Evolutionary conservation across 2,113 vertebrate species (phyloP), one percentile per base, ranked within the genome.

Genomic region (Oreocharis arfaki): DNA sequence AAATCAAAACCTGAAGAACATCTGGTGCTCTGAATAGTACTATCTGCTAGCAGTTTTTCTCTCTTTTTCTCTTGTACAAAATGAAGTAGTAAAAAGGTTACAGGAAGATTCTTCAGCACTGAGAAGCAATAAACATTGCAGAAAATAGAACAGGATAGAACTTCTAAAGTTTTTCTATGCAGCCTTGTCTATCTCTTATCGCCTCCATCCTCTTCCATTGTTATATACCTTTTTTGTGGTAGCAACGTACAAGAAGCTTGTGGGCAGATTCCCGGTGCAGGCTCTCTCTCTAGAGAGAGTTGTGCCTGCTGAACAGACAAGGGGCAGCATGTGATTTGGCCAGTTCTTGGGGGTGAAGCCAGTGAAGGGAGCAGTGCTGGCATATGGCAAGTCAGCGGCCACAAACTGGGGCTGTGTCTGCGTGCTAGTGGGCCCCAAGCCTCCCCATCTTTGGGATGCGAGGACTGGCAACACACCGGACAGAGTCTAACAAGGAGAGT

Each of bases 391-490:
- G 15, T 35, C 44, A 42, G 16, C 1, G 3, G 13, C 30, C 24
- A 57, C 1, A 1, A 41, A 32, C 44, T 76, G 52, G 30, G 32
- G 18, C 35, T 67, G 35, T 39, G 42, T 49, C 60, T 64, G 42
- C 20, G 1, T 11, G 24, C 13, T 11, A 6, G 33, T n/a, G 28
- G 19, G 13, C 9, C 46, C 30, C 23, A 37, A 39, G 24, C 21
- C 16, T 46, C 33, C 13, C 26, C 10, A 19, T 35, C 24, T 65
- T 35, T 49, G 60, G 23, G 41, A 11, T 32, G 33, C 10, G 6
- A 79, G 46, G 1, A 0, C 18, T 39, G 49, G 39, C 26, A 60
- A 10, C 19, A 55, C 26, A 11, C 12, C 0, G 4, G 16, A 9
- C 14, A 59, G n/a, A 53, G 47, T 18, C 15, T 41, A 13, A 46